Base-by-base conservation (phyloP, 2,888 invertebrate genomes). In the Hypsopygia costalis region DNA sequence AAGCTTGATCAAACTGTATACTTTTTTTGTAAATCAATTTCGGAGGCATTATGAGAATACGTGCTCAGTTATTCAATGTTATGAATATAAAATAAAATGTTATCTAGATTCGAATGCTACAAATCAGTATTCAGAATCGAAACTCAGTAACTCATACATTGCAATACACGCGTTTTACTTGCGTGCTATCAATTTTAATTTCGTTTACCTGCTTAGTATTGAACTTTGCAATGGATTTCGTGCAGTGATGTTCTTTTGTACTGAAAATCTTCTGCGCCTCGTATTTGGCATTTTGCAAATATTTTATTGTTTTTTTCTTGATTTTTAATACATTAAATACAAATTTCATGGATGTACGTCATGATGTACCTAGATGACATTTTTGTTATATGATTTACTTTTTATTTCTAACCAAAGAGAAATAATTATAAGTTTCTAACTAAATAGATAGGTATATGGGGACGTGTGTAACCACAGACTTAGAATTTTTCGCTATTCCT, bases 221-320 rank as follows among this genome's bases (percentile, higher is more conserved):
- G 53, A 57, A 49, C 61, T 75, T 53, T 72, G 74, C 25, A 59
- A 47, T 12, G 55, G 45, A 41, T 65, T 59, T 37, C 66, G 59
- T 20, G 51, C 51, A 20, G 55, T 45, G 7, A 69, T 69, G 11
- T 75, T 69, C 56, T 75, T 77, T 52, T 83, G 72, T 8, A 82
- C 82, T 1, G 82, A 86, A 58, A 87, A 86, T 42, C 72, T 70
- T 40, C 85, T 66, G 38, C 85, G 78, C 54, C 83, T 73, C 37
- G 80, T 62, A 47, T 83, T 79, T 20, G 86, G 86, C 87, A 87
- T 87, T 66, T 62, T 52, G 69, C 69, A 51, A 41, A 43, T 50
- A 64, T 59, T 66, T 67, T 51, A 34, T 21, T 11, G 16, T 7
- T 21, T 43, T 37, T 56, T 58, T n/a, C 55, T 56, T 47, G 36